A percentile compares a stretch with the other conserved stretches of the same genome.
Evolutionary conservation across 2,797 vertebrate genomes (phyloP).

Genomic region (Catharus ustulatus): DNA sequence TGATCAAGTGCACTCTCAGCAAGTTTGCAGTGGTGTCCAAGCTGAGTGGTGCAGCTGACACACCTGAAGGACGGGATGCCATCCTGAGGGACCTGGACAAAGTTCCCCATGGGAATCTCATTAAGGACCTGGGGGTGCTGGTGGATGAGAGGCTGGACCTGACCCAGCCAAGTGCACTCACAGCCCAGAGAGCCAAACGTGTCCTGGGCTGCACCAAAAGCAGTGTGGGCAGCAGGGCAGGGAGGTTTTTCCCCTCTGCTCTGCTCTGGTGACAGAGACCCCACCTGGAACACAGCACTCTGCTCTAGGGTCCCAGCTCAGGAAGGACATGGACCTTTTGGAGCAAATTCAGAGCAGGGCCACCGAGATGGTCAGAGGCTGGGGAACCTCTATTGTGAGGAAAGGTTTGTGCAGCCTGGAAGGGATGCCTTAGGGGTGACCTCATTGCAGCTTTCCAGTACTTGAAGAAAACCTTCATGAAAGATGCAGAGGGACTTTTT

Average conservation of each 20-base stretch:
- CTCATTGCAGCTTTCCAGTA: background rate
- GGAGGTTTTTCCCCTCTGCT: background rate
- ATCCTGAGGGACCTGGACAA: background rate
- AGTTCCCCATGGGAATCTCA: background rate
- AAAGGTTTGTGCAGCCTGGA: background rate
- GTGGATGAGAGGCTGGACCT: background rate
- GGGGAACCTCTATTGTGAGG: background rate
- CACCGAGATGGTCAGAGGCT: no score
- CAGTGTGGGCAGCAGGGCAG: background rate
- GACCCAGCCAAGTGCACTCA: background rate
- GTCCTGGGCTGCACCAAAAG: background rate
- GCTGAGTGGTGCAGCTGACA: background rate
- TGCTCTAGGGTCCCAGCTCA: background rate
- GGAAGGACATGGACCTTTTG: background rate
- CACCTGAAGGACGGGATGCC: background rate
- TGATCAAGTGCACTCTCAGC: rapidly evolving
- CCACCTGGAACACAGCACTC: background rate
- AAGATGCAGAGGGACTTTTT: background rate
- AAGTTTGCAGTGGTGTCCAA: background rate
- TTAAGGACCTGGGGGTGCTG: background rate
- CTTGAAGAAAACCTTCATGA: background rate
- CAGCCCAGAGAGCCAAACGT: background rate
- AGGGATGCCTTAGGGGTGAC: background rate
- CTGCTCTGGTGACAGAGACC: background rate
- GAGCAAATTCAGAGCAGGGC: background rate